These are phyloP conservation scores for Atrichornis clamosus DNA, from an alignment of 2,113 vertebrate genomes.

Conservation along the genomic window DNA sequence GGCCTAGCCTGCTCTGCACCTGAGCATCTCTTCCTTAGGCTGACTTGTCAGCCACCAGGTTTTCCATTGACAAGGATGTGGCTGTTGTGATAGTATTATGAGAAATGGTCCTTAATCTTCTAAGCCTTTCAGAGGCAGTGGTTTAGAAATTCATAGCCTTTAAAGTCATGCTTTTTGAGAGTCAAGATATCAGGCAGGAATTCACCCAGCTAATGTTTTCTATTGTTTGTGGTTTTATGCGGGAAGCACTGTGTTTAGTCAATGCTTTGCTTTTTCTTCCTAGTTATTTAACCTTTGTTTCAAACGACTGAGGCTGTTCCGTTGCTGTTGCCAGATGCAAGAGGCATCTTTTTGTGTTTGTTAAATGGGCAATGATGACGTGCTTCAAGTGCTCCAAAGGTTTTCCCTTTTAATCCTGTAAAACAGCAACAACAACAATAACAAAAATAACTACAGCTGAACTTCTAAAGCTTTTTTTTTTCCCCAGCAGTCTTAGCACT, in stretches of 20 bases:
- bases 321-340: background rate
- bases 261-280: background rate
- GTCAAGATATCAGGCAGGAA: background rate
- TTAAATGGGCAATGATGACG: background rate
- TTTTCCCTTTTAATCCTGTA: background rate
- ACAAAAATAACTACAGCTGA: background rate
- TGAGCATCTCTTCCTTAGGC: background rate
- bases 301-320: background rate
- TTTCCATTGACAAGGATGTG: background rate
- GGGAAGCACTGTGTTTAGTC: background rate
- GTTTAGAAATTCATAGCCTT: background rate
- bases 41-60: background rate
- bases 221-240: background rate
- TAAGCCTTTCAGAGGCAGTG: background rate
- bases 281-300: background rate
- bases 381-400: background rate
- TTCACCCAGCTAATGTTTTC: background rate
- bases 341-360: constrained; percentile 4
- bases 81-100: background rate
- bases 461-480: background rate
- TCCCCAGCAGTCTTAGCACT: background rate
- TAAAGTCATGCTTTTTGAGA: background rate
- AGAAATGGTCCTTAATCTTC: background rate
- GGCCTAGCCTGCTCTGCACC: background rate
- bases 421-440: background rate